Percentiles rank a stretch among this genome's conserved stretches.
phyloP scores from a whole-genome alignment of 2,113 vertebrate genomes.

The Pelecanus crispus region DNA sequence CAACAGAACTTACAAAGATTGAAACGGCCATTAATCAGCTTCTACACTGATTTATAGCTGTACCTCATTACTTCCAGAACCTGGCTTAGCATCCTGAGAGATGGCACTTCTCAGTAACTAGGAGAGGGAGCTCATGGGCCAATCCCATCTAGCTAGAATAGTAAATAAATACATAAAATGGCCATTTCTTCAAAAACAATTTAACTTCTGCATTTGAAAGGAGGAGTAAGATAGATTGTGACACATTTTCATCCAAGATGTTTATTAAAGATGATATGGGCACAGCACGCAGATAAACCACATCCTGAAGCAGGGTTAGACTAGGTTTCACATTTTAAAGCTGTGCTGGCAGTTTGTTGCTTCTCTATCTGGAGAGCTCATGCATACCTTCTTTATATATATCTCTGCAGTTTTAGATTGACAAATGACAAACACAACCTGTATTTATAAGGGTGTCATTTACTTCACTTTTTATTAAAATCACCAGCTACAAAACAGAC shows the following conservation, averaged over 20 bases:
- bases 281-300: background rate
- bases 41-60: background rate
- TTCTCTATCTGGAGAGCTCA: background rate
- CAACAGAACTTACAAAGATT: background rate
- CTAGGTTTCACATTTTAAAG: background rate
- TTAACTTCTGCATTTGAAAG: background rate
- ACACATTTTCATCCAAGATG: background rate
- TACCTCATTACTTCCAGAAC: background rate
- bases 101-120: background rate
- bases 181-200: background rate
- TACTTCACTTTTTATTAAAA: conserved; percentile 52
- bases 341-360: background rate
- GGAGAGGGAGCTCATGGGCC: background rate
- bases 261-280: background rate
- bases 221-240: background rate
- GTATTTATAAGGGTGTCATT: background rate
- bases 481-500: conserved; percentile 24
- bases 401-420: background rate
- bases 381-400: background rate
- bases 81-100: background rate
- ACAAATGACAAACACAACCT: background rate
- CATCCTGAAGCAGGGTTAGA: background rate
- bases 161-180: background rate
- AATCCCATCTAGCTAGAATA: background rate
- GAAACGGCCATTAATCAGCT: background rate